Base-by-base conservation (phyloP, 2,113 vertebrate genomes). In the Microcebus tavaratra region DNA sequence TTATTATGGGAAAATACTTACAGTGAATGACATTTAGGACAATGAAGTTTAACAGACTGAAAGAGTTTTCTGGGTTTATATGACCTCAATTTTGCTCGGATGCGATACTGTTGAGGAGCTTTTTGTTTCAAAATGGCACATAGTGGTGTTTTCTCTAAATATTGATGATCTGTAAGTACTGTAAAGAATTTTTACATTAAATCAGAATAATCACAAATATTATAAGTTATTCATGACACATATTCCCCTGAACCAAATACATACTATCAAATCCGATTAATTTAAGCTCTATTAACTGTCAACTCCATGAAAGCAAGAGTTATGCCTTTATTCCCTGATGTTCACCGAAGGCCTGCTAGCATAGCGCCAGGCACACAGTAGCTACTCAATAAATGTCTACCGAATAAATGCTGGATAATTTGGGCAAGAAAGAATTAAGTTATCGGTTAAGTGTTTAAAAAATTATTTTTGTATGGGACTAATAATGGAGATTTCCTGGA, bases 31-130 rank as follows among this genome's bases (percentile, higher is more conserved):
- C 99, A 99, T 92, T 99, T 98, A 97, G 99, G 98, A 96, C 99
- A 99, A 98, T 99, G 98, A 91, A 99, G 99, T 97, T 99, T 99
- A 92, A 99, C 95, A 34, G 99, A 98, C 98, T 99, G 99, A 97
- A 99, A 98, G 31, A 99, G 99, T 85, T 97, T 99, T 88, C 85
- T 97, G 0, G 99, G 99, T 95, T 99, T 98, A 1, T 99, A 99
- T 15, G 98, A 99, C 92, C 97, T 98, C 72, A 99, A 97, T 95
- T 99, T 99, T 95, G 98, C 99, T 97, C 98, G 98, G 88, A 99
- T 98, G 34, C 99, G 99, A 96, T 99, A 99, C 3, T 98, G 95
- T 36, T 97, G 97, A 72, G 99, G 99, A 48, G 98, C 98, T 3
- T 57, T 29, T 59, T 97, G 98, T 45, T 80, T 98, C 95, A 98